These are phyloP conservation scores for Equus quagga DNA, from an alignment of 2,113 vertebrate species.

Conservation along the genomic window DNA sequence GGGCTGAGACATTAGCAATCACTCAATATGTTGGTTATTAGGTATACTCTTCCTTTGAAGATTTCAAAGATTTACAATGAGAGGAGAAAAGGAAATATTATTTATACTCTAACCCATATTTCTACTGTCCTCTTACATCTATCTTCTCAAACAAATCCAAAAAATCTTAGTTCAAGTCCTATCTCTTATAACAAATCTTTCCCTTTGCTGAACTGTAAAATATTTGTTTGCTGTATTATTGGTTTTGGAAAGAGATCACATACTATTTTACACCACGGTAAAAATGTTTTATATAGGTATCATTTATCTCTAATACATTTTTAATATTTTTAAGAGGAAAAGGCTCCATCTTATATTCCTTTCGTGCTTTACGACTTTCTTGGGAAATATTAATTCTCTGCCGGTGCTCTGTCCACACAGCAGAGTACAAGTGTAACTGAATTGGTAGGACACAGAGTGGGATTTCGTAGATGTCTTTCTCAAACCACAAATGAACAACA, in stretches of 20 bases:
- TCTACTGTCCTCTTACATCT: neutral
- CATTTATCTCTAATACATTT: neutral
- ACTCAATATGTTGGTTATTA: neutral
- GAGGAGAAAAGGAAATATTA: too few species aligned
- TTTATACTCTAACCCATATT: neutral
- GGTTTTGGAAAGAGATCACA: neutral
- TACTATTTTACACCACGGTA: neutral
- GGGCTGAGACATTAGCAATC: neutral
- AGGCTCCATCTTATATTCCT: neutral
- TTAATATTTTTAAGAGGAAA: neutral
- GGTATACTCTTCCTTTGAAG: neutral
- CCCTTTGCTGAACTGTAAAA: neutral
- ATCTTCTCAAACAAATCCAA: neutral
- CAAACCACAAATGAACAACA: neutral
- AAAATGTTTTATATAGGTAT: neutral
- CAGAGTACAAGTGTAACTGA: neutral
- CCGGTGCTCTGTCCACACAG: neutral
- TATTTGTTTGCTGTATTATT: neutral
- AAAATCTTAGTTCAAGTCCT: neutral
- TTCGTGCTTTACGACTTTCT: neutral
- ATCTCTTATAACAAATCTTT: neutral
- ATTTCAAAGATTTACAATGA: neutral
- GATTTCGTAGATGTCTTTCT: neutral
- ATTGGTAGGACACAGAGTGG: neutral
- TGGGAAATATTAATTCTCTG: neutral